Conservation (phyloP, 2,888 invertebrate genomes). For the Xestobium rufovillosum region DNA sequence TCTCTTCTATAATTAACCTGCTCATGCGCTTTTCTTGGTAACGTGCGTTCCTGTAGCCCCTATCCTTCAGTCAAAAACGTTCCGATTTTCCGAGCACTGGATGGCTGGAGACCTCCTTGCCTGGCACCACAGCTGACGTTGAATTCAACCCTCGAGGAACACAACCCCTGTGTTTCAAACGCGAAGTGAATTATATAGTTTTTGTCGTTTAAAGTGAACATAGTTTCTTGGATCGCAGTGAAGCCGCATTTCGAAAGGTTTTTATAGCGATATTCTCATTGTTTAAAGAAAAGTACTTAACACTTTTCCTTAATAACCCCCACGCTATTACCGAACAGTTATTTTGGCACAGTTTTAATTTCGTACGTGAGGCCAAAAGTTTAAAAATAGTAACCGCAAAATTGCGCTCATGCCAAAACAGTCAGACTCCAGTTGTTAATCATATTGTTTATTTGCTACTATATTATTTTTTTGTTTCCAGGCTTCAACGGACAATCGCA, state of each 20-base stretch:
- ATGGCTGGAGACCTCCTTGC: slow-evolving; percentile 46
- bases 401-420: background rate
- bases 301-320: no score
- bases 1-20: no score
- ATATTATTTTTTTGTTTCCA: slow-evolving; percentile 39
- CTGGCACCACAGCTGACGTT: slow-evolving; percentile 32
- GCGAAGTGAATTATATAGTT: no score
- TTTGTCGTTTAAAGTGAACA: no score
- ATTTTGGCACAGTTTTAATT: slow-evolving; percentile 1
- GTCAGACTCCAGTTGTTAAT: background rate
- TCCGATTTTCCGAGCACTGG: no score
- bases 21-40: no score
- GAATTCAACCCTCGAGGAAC: slow-evolving; percentile 2
- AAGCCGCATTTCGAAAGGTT: background rate
- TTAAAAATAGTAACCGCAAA: background rate
- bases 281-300: no score
- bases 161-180: background rate
- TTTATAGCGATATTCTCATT: background rate
- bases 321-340: background rate
- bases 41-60: no score
- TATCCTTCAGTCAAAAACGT: no score
- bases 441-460: background rate
- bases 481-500: slow-evolving; percentile 73
- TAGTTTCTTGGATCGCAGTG: no score
- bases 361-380: no score